Evolutionary conservation across 2,113 vertebrate species (phyloP), one percentile per base, ranked within the genome.

Genomic region (Gila orcuttii): DNA sequence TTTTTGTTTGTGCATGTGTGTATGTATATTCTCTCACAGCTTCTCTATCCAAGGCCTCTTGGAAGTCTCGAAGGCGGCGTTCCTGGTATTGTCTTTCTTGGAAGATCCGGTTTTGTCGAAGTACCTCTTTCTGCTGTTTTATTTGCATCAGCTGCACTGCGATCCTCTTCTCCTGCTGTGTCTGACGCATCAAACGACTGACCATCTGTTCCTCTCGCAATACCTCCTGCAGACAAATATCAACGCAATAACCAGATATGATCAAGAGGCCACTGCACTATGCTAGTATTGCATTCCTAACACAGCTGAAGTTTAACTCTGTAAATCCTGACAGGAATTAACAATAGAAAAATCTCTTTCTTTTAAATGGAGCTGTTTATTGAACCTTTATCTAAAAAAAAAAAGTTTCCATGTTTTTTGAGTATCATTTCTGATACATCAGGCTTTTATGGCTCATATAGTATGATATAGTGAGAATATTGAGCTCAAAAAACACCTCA

Each of bases 21-120:
- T 39, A 33, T 66, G 66, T 55, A 74, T 89, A 90, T 84, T 74
- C 89, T 89, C 93, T 94, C 96, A 99, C 98, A 94, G 93, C 95
- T 92, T 98, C 96, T 93, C 93, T 95, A 77, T 97, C 94, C 89
- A 97, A 95, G 78, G 96, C 95, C 92, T 97, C 96, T 86, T 95
- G 95, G 88, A 97, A 96, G 83, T 98, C 97, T 84, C 90, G 95
- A 64, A 95, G 94, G 23, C 96, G 91, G 80, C 95, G 95, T 89
- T 97, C 94, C 83, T 97, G 95, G 90, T 95, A 95, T 59, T 99
- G 97, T 50, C 94, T 96, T 92, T 98, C 96, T 87, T 95, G 95
- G 93, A 96, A 95, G 88, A 97, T 93, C 39, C 97, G 95, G 91
- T 97, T 99, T 88, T 97, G 94, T 77, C 91, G 92, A 19, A 99